Percentiles rank a stretch among this genome's conserved stretches.
These are phyloP conservation scores for Tenodera sinensis DNA, from an alignment of 2,888 invertebrate genomes.

Conservation along the genomic window DNA sequence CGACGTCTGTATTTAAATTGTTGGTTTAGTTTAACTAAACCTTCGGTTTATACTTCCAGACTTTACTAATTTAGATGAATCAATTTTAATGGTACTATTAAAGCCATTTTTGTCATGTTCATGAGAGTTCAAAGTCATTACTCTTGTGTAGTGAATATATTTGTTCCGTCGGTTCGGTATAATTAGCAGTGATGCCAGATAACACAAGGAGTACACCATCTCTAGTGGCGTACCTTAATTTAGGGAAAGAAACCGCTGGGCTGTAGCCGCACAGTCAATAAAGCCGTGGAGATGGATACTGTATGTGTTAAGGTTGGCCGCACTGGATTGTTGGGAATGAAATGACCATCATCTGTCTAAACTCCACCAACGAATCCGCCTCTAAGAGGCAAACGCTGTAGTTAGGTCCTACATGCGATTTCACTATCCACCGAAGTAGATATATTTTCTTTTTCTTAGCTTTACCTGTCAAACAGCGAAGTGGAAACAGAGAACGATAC, in stretches of 20 bases:
- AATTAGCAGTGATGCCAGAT: neutral
- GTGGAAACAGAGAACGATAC: neutral
- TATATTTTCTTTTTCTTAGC: neutral
- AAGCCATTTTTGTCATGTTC: too few relatives aligned
- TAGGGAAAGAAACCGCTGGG: neutral
- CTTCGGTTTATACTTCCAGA: too few relatives aligned
- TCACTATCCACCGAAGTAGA: neutral
- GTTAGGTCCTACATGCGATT: neutral
- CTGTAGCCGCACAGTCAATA: neutral
- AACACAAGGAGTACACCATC: neutral
- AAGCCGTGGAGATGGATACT: neutral
- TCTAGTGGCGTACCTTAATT: neutral
- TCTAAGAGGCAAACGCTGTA: neutral
- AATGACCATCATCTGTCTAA: slow-evolving; percentile 5
- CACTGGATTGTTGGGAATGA: neutral
- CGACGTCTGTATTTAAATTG: too few relatives aligned
- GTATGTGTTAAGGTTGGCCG: neutral
- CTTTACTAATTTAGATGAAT: too few relatives aligned
- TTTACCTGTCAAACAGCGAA: neutral
- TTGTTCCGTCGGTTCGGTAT: neutral
- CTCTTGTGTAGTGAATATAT: too few relatives aligned
- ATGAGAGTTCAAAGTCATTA: too few relatives aligned
- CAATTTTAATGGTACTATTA: too few relatives aligned
- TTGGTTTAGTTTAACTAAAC: too few relatives aligned
- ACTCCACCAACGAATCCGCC: neutral